Conservation (phyloP, 2,888 invertebrate species). For the Apamea sordens region DNA sequence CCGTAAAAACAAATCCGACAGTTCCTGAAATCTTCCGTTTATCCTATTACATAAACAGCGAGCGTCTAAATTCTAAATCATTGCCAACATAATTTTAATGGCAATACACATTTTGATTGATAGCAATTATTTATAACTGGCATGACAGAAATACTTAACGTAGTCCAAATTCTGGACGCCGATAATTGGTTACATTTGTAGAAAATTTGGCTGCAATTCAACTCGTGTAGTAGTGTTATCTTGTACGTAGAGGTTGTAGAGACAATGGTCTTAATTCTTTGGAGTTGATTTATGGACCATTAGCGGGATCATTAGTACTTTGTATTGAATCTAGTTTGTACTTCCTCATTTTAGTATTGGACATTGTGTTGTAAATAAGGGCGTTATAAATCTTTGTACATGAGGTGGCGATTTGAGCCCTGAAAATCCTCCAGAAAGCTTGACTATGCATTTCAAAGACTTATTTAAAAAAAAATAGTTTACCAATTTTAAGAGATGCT, state of each 20-base stretch:
- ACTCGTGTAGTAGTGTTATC: slow-evolving; percentile 35
- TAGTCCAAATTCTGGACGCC: slow-evolving; percentile 39
- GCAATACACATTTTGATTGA: slow-evolving; percentile 52
- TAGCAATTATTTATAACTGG: slow-evolving; percentile 54
- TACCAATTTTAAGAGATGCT: background rate
- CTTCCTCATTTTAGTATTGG: slow-evolving; percentile 9
- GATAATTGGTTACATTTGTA: slow-evolving; percentile 59
- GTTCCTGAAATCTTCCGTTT: slow-evolving; percentile 28
- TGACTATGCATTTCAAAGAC: background rate
- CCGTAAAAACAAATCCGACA: slow-evolving; percentile 27
- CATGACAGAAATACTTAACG: slow-evolving; percentile 40
- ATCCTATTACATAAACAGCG: slow-evolving; percentile 8
- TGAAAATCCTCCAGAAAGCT: background rate
- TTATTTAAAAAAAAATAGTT: no score
- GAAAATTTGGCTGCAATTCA: slow-evolving; percentile 61
- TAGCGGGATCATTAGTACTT: slow-evolving; percentile 34
- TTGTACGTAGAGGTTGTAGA: slow-evolving; percentile 22
- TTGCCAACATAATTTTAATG: slow-evolving; percentile 50
- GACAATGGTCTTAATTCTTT: slow-evolving; percentile 40
- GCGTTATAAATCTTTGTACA: background rate
- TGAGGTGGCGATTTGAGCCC: background rate
- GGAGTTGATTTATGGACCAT: slow-evolving; percentile 43
- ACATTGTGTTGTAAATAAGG: background rate
- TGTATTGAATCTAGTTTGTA: slow-evolving; percentile 14
- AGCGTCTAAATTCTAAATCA: slow-evolving; percentile 17